Conservation (phyloP, 2,797 vertebrate genomes). For the Halcyon leucocephala region DNA sequence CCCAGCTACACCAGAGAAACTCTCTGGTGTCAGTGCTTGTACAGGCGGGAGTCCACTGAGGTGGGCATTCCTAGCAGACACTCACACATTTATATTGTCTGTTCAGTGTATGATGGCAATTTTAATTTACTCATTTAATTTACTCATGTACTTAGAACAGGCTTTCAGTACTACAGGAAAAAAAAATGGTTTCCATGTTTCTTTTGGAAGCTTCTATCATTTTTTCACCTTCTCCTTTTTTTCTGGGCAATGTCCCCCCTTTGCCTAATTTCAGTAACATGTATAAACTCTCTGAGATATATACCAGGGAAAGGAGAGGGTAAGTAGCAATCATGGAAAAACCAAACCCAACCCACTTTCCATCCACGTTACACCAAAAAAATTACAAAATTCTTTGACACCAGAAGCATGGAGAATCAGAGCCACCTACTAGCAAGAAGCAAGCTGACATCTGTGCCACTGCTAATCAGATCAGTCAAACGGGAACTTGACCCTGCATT, state of each 20-base stretch:
- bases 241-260: constrained; percentile 29
- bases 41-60: not conserved
- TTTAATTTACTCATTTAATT: not conserved
- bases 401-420: not conserved
- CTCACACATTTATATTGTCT: not conserved
- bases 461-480: not conserved
- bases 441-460: not conserved
- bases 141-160: not conserved
- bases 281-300: constrained; percentile 56
- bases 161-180: not conserved
- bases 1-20: not conserved
- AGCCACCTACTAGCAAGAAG: not conserved
- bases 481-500: not conserved
- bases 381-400: constrained; percentile 6
- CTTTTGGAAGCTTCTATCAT: constrained; percentile 38
- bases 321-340: not conserved
- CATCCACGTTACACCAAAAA: constrained; percentile 25
- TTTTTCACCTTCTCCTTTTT: constrained; percentile 39
- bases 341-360: not conserved
- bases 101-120: not conserved
- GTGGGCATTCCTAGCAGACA: not conserved
- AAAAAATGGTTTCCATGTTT: constrained; percentile 23
- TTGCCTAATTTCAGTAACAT: constrained; percentile 47
- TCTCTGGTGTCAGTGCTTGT: not conserved
- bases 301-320: not conserved